phyloP scores from a whole-genome alignment of 2,113 vertebrate species.

The Antechinus flavipes region DNA sequence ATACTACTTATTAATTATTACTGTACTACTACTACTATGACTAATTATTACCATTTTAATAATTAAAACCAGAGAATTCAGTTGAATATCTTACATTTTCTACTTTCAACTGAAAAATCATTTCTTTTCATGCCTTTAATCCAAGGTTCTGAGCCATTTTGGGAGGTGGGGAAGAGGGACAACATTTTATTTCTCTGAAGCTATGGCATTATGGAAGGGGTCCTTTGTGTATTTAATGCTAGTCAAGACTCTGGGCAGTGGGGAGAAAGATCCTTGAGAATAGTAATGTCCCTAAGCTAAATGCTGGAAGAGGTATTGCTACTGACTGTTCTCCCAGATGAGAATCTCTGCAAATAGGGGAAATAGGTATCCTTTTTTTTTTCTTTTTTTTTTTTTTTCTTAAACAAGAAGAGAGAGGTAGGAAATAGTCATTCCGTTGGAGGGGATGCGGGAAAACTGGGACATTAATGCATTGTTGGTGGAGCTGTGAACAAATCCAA shows the following conservation, averaged over 20 bases:
- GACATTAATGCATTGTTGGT: no score
- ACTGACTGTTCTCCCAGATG: not conserved
- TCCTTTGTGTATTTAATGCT: not conserved
- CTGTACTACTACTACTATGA: no score
- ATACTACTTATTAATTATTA: no score
- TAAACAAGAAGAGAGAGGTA: not conserved
- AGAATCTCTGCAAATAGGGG: not conserved
- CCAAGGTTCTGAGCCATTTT: not conserved
- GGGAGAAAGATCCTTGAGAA: not conserved
- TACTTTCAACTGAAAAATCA: not conserved
- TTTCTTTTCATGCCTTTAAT: not conserved
- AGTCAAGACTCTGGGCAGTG: not conserved
- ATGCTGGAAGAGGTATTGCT: not conserved
- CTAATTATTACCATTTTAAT: not conserved
- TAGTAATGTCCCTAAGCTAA: not conserved
- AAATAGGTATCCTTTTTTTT: not conserved
- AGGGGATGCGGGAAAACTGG: no score
- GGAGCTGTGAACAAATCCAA: no score
- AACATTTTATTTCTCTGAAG: not conserved
- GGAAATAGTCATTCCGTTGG: not conserved
- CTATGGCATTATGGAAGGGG: not conserved
- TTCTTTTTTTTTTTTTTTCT: not conserved
- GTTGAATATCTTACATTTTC: not conserved
- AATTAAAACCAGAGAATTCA: not conserved
- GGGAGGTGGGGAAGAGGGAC: not conserved